Conservation (phyloP, 2,797 vertebrate genomes). For the Hydrophis major region DNA sequence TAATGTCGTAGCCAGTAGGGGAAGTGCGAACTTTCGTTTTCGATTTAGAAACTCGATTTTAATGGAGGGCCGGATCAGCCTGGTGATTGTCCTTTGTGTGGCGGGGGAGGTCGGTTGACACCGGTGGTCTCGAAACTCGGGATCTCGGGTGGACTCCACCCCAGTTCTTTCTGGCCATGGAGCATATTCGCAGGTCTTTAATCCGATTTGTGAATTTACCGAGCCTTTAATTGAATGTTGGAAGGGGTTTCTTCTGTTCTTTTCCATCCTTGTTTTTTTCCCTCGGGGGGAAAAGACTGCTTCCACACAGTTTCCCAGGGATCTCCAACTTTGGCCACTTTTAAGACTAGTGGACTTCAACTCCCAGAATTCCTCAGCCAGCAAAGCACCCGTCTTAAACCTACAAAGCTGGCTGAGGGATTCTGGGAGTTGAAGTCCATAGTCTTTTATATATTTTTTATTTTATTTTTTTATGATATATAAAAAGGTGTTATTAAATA, state of each 20-base stretch:
- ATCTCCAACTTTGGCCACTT: conserved; percentile 53
- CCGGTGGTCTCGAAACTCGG: conserved; percentile 2
- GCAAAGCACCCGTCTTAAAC: conserved; percentile 74
- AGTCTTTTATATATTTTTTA: too few relatives aligned
- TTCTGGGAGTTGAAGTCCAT: too few relatives aligned
- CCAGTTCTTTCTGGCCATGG: neutral
- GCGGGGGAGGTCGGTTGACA: too few relatives aligned
- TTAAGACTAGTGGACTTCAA: too few relatives aligned
- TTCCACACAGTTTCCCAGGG: conserved; percentile 49
- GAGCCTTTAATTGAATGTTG: conserved; percentile 17
- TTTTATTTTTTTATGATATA: too few relatives aligned
- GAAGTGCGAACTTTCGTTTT: conserved; percentile 24
- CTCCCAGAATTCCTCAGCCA: too few relatives aligned
- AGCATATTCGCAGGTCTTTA: conserved; percentile 34
- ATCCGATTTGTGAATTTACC: conserved; percentile 33
- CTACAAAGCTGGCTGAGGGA: too few relatives aligned
- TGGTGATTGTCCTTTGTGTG: too few relatives aligned
- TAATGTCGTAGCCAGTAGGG: conserved; percentile 46
- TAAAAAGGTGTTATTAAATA: too few relatives aligned
- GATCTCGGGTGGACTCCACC: conserved; percentile 26
- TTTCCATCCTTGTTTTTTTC: conserved; percentile 36
- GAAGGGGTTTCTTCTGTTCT: conserved; percentile 35
- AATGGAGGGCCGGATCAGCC: too few relatives aligned
- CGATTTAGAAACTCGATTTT: neutral
- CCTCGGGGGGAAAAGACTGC: conserved; percentile 53